phyloP scores from a whole-genome alignment of 2,113 vertebrate genomes.

The Bettongia penicillata region DNA sequence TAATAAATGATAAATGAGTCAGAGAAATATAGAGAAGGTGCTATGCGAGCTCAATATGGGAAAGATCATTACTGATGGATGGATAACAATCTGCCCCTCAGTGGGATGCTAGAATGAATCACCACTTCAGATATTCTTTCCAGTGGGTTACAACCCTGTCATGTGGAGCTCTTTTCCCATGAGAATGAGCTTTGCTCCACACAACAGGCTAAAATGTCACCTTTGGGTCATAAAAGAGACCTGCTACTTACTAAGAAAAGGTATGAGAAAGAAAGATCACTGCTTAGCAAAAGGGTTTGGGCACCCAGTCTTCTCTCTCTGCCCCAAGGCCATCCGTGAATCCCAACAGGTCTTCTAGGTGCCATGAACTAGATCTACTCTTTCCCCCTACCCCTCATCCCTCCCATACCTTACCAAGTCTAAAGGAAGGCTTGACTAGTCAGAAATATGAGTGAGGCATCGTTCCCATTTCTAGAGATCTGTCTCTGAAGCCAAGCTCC shows the following conservation, averaged over 20 bases:
- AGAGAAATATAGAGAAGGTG: not conserved
- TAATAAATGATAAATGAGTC: not conserved
- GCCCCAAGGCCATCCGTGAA: not conserved
- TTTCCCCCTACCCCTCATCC: not conserved
- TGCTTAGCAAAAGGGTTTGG: not conserved
- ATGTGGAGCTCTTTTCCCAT: constrained; percentile 55
- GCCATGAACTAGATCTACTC: not conserved
- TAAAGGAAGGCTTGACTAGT: not conserved
- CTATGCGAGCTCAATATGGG: not conserved
- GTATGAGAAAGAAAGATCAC: not conserved
- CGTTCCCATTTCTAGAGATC: not conserved
- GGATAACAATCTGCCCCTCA: not conserved
- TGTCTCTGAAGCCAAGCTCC: not conserved
- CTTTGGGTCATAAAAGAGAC: not conserved
- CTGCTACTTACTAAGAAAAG: constrained; percentile 17
- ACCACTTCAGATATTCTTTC: not conserved
- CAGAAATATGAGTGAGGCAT: not conserved
- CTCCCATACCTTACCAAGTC: not conserved
- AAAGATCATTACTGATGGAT: not conserved
- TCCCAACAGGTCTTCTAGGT: not conserved
- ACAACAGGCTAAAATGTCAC: constrained; percentile 47
- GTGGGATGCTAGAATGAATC: not conserved
- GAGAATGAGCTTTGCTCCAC: constrained; percentile 46
- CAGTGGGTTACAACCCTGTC: constrained; percentile 32
- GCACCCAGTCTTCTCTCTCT: not conserved